Evolutionary conservation across 1,140 invertebrate genomes (phyloP), one percentile per base, ranked within the genome.

Genomic region (Lordiphosa mommai): DNA sequence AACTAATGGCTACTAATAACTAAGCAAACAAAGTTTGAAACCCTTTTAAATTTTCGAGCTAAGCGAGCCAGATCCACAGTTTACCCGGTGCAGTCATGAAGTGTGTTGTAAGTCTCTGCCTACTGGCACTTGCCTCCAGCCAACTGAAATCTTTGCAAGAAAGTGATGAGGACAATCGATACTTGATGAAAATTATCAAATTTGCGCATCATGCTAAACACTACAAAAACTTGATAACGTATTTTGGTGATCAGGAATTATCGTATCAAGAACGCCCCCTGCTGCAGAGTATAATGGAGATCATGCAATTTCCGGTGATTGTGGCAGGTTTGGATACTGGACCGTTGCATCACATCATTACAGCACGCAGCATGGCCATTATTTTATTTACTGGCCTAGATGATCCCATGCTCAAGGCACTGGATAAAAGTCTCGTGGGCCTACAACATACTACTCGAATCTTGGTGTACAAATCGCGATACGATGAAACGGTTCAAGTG

Each of bases 1-100:
- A 80, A 57, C n/a, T 67, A 71, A 74, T 74, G 55, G 17, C 55
- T 52, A 34, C 41, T 74, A 80, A 74, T 82, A 61, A 59, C 65
- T 61, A 50, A 41, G 48, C 48, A 73, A 70, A 72, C 55, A 72
- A 47, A 57, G n/a, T 43, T 30, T 55, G 20, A 34, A 10, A 10
- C 14, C 30, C 32, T 37, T 37, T 29, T 58, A 27, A 66, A 65
- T 16, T 33, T 2, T 48, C 16, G 12, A 10, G 36, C 16, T 9
- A 14, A n/a, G 29, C n/a, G n/a, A 8, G 4, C 30, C 13, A 32
- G 37, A n/a, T n/a, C n/a, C n/a, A 44, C 49, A 73, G 70, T 73
- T 14, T n/a, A 53, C 41, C 9, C 27, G 12, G 5, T 43, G 13
- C 17, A 43, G 37, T 40, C 37, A 74, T 73, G 70, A 16, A 23